These are phyloP conservation scores for Sebastolobus altivelis DNA, from an alignment of 2,797 vertebrate species.

Conservation along the genomic window DNA sequence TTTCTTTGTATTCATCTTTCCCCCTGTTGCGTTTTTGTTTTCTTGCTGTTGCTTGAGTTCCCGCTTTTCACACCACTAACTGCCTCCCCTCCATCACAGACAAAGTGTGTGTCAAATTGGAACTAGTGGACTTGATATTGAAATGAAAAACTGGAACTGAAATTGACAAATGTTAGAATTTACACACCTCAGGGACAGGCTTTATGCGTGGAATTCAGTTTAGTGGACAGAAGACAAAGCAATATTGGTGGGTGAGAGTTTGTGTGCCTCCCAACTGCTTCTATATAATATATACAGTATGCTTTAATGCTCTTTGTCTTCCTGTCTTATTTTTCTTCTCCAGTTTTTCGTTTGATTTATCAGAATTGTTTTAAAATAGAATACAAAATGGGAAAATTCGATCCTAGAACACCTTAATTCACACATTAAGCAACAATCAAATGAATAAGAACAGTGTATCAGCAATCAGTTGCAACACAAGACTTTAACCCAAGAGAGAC, in stretches of 20 bases:
- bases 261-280: not conserved
- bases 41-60: conserved; percentile 15
- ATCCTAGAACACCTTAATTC: not conserved
- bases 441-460: not conserved
- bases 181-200: conserved; percentile 13
- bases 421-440: not conserved
- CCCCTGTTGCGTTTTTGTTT: conserved; percentile 43
- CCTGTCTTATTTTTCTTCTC: not conserved
- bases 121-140: conserved; percentile 32
- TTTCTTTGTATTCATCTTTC: conserved; percentile 48
- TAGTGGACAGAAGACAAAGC: not conserved
- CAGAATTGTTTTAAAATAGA: not conserved
- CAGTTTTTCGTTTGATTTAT: not conserved
- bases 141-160: conserved; percentile 51
- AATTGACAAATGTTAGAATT: conserved; percentile 45
- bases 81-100: conserved; percentile 9
- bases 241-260: not conserved
- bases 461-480: not conserved
- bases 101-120: conserved; percentile 48
- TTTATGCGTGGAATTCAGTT: conserved; percentile 13
- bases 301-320: not conserved
- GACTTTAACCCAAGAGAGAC: not conserved
- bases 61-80: conserved; percentile 32
- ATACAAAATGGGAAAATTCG: not conserved
- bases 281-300: not conserved